phyloP scores from a whole-genome alignment of 2,113 vertebrate genomes.

The Leptobrachium ailaonicum region DNA sequence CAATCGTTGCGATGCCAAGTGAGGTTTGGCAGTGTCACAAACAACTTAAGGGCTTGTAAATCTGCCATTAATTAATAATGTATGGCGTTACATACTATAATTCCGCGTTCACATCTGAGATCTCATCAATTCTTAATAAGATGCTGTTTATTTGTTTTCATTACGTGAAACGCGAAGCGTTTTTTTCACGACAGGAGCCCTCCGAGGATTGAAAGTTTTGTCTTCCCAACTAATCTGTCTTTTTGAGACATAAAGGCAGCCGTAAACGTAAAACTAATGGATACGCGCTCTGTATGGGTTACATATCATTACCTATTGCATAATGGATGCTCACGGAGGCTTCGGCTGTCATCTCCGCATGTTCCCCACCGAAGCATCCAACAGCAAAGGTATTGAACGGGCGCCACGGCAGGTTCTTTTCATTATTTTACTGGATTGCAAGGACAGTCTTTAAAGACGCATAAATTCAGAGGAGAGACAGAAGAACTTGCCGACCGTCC shows the following conservation, averaged over 20 bases:
- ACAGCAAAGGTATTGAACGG: too few relatives aligned
- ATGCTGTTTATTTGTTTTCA: slow-evolving; percentile 47
- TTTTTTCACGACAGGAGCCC: slow-evolving; percentile 19
- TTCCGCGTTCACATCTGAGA: slow-evolving; percentile 37
- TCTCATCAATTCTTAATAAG: slow-evolving; percentile 46
- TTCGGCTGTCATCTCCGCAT: not conserved
- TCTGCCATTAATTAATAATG: slow-evolving; percentile 46
- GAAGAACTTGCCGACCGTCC: too few relatives aligned
- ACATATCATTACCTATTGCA: not conserved
- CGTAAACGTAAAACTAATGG: not conserved
- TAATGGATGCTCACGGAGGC: not conserved
- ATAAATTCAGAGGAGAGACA: too few relatives aligned
- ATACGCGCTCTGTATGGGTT: not conserved
- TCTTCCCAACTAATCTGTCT: slow-evolving; percentile 22
- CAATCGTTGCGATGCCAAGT: slow-evolving; percentile 9
- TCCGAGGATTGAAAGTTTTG: slow-evolving; percentile 40
- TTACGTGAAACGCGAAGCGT: slow-evolving; percentile 21
- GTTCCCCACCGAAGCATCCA: not conserved
- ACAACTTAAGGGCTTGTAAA: slow-evolving; percentile 28
- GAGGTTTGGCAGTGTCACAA: slow-evolving; percentile 25
- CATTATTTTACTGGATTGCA: too few relatives aligned
- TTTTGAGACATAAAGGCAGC: not conserved
- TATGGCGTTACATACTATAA: slow-evolving; percentile 32
- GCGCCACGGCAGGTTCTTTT: too few relatives aligned
- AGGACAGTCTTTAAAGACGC: too few relatives aligned